These are phyloP conservation scores for Eupleurogrammus muticus DNA, from an alignment of 2,797 vertebrate genomes.

Conservation along the genomic window DNA sequence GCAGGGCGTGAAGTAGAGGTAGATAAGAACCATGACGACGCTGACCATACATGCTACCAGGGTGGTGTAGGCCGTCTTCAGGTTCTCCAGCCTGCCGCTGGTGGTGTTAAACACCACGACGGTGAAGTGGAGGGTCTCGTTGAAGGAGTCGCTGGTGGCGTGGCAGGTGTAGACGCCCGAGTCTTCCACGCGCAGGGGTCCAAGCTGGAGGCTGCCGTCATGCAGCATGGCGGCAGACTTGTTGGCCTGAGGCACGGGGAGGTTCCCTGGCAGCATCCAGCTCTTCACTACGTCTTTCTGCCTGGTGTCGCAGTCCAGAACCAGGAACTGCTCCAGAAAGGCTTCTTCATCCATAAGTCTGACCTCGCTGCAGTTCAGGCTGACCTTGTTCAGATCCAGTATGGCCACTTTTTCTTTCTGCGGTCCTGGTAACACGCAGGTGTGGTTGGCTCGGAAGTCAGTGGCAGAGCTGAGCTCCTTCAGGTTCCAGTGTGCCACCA, in stretches of 20 bases:
- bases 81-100: slow-evolving; percentile 85
- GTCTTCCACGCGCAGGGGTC: slow-evolving; percentile 84
- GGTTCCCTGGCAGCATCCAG: slow-evolving; percentile 89
- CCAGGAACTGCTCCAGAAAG: slow-evolving; percentile 87
- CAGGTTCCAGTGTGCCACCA: slow-evolving; percentile 88
- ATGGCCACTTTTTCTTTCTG: slow-evolving; percentile 74
- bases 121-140: slow-evolving; percentile 92
- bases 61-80: slow-evolving; percentile 98
- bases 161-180: slow-evolving; percentile 92
- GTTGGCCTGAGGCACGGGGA: slow-evolving; percentile 77
- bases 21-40: slow-evolving; percentile 93
- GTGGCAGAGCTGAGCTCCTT: slow-evolving; percentile 87
- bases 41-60: slow-evolving; percentile 93
- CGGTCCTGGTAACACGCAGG: slow-evolving; percentile 75
- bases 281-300: slow-evolving; percentile 84
- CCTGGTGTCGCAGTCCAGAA: slow-evolving; percentile 90
- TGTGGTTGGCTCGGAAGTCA: slow-evolving; percentile 89
- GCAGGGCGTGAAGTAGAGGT: slow-evolving; percentile 95
- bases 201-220: slow-evolving; percentile 87
- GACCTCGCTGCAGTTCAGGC: slow-evolving; percentile 82
- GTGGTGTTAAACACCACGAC: slow-evolving; percentile 92
- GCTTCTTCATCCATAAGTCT: slow-evolving; percentile 80
- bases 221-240: slow-evolving; percentile 69
- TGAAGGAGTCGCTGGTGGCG: slow-evolving; percentile 88
- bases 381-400: slow-evolving; percentile 73